A percentile compares a stretch with the other conserved stretches of the same genome.
phyloP scores from a whole-genome alignment of 1,140 invertebrate genomes.

The Sinonovacula constricta region DNA sequence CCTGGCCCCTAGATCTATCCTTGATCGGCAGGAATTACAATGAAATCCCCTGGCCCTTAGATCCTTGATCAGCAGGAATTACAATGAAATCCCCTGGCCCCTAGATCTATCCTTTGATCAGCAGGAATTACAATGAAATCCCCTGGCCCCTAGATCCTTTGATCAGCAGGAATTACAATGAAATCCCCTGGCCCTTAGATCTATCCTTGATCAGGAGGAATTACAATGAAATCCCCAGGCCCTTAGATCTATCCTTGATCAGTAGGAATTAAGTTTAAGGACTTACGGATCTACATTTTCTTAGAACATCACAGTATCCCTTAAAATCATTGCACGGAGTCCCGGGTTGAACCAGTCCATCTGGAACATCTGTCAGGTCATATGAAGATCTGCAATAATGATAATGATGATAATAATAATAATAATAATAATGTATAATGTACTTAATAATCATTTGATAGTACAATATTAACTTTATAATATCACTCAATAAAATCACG shows the following conservation, averaged over 20 bases:
- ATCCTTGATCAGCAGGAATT: no score
- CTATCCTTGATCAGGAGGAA: background rate
- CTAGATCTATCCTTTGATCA: no score
- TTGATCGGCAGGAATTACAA: no score
- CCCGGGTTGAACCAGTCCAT: conserved; percentile 81
- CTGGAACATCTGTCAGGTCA: conserved; percentile 41
- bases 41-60: no score
- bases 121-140: background rate
- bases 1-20: no score
- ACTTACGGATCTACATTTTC: conserved; percentile 85
- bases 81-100: no score
- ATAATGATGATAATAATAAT: background rate
- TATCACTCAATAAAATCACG: background rate
- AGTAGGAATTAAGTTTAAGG: background rate
- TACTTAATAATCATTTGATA: background rate
- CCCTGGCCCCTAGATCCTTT: background rate
- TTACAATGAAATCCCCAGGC: background rate
- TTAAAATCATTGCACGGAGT: conserved; percentile 97
- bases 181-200: background rate
- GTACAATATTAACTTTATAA: background rate
- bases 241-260: background rate
- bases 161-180: background rate
- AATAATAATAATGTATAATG: background rate
- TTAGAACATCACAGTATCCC: conserved; percentile 97
- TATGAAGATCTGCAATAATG: conserved; percentile 43